Percentiles rank a stretch among this genome's conserved stretches.
Conservation (phyloP, 2,888 invertebrate genomes). For the Pyrgus malvae region DNA sequence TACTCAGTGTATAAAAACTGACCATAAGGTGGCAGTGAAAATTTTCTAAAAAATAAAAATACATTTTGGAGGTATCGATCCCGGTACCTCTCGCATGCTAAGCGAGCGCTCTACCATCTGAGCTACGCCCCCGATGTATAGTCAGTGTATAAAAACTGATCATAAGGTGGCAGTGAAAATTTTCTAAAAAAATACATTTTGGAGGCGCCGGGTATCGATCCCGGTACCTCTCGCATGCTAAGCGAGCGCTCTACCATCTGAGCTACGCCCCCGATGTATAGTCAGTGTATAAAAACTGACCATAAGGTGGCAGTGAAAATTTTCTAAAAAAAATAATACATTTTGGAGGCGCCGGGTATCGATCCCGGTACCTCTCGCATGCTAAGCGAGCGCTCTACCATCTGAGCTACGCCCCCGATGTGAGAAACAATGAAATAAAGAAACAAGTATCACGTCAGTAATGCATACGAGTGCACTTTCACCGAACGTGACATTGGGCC, state of each 20-base stretch:
- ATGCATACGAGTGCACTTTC: no score
- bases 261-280: slow-evolving; percentile 78
- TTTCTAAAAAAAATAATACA: no score
- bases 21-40: no score
- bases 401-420: slow-evolving; percentile 79
- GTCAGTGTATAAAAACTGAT: no score
- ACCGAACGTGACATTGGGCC: slow-evolving; percentile 5
- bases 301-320: no score
- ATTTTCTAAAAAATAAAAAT: no score
- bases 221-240: slow-evolving; percentile 81
- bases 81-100: slow-evolving; percentile 81
- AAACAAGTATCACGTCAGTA: no score
- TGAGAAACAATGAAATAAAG: no score
- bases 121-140: slow-evolving; percentile 78
- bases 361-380: slow-evolving; percentile 79
- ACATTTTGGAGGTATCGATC: slow-evolving; percentile 58
- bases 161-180: no score
- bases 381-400: slow-evolving; percentile 82
- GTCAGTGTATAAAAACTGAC: no score
- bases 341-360: slow-evolving; percentile 55
- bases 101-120: slow-evolving; percentile 82
- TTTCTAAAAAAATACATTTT: no score
- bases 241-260: slow-evolving; percentile 82
- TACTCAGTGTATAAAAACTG: no score
- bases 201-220: slow-evolving; percentile 57